Evolutionary conservation across 2,113 vertebrate genomes (phyloP), one percentile per base, ranked within the genome.

Genomic region (Crypturellus undulatus): DNA sequence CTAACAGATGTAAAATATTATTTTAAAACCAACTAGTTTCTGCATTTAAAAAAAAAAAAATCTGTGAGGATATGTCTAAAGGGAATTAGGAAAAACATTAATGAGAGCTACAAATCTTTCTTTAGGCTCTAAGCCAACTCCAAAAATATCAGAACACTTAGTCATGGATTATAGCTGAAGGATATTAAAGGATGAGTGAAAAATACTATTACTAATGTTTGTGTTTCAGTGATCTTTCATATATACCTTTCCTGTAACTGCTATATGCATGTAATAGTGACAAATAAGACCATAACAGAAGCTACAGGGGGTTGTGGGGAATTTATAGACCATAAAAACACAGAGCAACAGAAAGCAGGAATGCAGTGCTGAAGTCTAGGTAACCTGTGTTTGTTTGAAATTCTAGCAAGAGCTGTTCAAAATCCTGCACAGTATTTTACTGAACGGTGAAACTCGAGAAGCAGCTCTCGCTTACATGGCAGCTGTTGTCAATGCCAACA

Each of bases 381-480:
- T 24, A 54, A 40, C 30, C 54, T 96, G 11, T 83, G 73, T 60
- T 88, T 88, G 15, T 47, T 92, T 92, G 76, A 56, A 72, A 96
- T 94, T 93, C 56, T 95, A 99, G 99, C 98, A 99, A 97, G 99
- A 99, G 91, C 97, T 99, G 34, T 99, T 99, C 97, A 99, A 99
- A 98, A 98, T 99, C 89, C 98, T 99, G 19, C 99, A 99, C 65
- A 99, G 99, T 56, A 95, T 99, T 95, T 96, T 99, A 75, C 97
- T 99, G 52, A 99, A 99, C 4, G 99, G 99, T 52, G 99, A 99
- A 94, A 99, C 99, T 4, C 98, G 99, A 5, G 99, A 99, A 91
- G 98, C 98, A 3, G 99, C 99, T 58, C 99, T 99, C 4, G 96
- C 97, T 94, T 99, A 99, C 97, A 99, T 99, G 99, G 99, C 99